Evolutionary conservation across 1,140 invertebrate genomes (phyloP), one percentile per base, ranked within the genome.

Genomic region (Trachelipus rathkii): DNA sequence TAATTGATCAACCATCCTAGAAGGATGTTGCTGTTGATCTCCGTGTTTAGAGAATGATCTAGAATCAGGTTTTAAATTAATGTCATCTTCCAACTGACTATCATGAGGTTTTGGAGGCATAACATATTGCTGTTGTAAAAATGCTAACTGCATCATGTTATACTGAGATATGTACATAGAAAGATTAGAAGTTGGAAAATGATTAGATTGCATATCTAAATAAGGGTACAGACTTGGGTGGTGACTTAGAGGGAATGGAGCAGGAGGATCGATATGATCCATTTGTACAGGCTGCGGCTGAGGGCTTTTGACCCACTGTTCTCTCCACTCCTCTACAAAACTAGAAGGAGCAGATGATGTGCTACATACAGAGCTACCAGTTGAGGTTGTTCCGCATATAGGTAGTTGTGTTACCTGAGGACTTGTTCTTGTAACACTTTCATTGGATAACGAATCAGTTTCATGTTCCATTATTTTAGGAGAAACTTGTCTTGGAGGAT

Each of bases 291-390:
- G 11, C 11, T 43, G 71, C 21, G 71, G 75, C 11, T 74, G 78
- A 15, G 78, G 78, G 71, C 78, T 79, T 46, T 79, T 79, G 11
- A 53, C 77, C 78, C 78, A 79, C 71, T 79, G 78, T 6, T 71
- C 75, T 44, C 78, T 43, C 78, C 78, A 79, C 75, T 79, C 68
- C 10, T 70, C 68, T 70, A 21, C 68, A 70, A 70, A 70, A 70
- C 68, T 21, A 70, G 68, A 70, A 70, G 68, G 19, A 11, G 50
- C 50, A 15, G 69, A 23, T 0, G 72, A 60, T 5, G 69, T 24
- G 69, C 21, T 24, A 43, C 8, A 24, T 13, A 43, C 33, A 50
- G 33, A 13, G 23, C 69, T 70, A 13, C 13, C 33, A 15, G 50
- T 60, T 33, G 71, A 19, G 5, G 6, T 21, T 7, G 13, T 70